Percentiles rank a stretch among this genome's conserved stretches.
Conservation (phyloP, 2,797 vertebrate species). For the Megaceryle alcyon region DNA sequence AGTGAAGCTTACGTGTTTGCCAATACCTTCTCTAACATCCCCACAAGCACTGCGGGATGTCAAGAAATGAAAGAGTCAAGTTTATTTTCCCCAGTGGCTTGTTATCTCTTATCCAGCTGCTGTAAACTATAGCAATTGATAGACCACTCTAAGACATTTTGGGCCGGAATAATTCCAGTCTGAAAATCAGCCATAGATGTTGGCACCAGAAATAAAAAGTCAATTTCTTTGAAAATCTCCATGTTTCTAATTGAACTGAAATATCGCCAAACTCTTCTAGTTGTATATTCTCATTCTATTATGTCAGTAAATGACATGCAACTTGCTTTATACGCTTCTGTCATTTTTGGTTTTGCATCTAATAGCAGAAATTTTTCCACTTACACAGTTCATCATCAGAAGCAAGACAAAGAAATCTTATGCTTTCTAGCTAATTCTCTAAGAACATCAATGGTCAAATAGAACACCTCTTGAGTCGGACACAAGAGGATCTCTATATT, state of each 20-base stretch:
- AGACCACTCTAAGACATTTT: neutral
- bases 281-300: neutral
- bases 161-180: neutral
- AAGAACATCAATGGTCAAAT: neutral
- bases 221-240: neutral
- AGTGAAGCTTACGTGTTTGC: neutral
- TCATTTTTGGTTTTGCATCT: neutral
- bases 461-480: neutral
- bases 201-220: neutral
- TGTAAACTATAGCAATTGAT: neutral
- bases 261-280: neutral
- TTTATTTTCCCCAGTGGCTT: neutral
- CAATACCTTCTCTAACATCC: neutral
- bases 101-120: neutral
- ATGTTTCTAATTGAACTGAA: neutral
- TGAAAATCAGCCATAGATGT: neutral
- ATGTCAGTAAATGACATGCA: neutral
- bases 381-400: neutral
- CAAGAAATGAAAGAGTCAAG: neutral
- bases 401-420: neutral
- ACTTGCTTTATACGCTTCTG: neutral
- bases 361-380: neutral
- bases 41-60: neutral
- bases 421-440: neutral
- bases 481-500: neutral